Percentiles rank a stretch among this genome's conserved stretches.
These are phyloP conservation scores for Mystacides longicornis DNA, from an alignment of 2,888 invertebrate species.

Conservation along the genomic window DNA sequence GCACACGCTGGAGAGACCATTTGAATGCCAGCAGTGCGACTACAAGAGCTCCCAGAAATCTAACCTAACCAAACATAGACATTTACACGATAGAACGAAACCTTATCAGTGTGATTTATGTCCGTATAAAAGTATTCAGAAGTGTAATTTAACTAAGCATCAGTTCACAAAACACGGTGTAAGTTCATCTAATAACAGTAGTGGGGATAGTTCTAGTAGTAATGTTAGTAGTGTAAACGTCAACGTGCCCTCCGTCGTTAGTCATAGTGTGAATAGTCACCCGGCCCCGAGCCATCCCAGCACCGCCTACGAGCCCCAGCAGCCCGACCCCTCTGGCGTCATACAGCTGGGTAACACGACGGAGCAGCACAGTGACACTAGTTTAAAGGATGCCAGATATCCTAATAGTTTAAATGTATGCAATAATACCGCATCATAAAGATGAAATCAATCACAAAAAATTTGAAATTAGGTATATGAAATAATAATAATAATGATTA, in stretches of 20 bases:
- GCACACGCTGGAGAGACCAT: conserved; percentile 40
- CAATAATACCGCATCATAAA: background rate
- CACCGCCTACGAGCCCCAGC: background rate
- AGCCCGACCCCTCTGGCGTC: background rate
- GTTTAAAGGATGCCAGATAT: background rate
- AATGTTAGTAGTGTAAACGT: background rate
- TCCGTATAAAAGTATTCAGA: conserved; percentile 42
- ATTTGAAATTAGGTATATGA: background rate
- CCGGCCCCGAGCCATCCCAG: background rate
- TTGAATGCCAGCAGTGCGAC: conserved; percentile 33
- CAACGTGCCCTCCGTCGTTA: background rate
- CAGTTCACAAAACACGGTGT: conserved; percentile 38
- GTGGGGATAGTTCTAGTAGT: conserved; percentile 4
- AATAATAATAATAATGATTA: background rate
- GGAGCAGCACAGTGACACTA: background rate
- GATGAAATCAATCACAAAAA: too few species aligned
- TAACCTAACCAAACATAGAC: conserved; percentile 37
- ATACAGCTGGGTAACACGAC: background rate
- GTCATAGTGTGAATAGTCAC: background rate
- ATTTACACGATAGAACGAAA: conserved; percentile 37
- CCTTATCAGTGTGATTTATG: conserved; percentile 42
- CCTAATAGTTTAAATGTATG: background rate
- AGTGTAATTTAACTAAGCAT: conserved; percentile 45
- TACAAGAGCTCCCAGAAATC: conserved; percentile 28
- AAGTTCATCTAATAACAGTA: background rate